Evolutionary conservation across 1,140 invertebrate genomes (phyloP), one percentile per base, ranked within the genome.

Genomic region (Chlorops oryzae): DNA sequence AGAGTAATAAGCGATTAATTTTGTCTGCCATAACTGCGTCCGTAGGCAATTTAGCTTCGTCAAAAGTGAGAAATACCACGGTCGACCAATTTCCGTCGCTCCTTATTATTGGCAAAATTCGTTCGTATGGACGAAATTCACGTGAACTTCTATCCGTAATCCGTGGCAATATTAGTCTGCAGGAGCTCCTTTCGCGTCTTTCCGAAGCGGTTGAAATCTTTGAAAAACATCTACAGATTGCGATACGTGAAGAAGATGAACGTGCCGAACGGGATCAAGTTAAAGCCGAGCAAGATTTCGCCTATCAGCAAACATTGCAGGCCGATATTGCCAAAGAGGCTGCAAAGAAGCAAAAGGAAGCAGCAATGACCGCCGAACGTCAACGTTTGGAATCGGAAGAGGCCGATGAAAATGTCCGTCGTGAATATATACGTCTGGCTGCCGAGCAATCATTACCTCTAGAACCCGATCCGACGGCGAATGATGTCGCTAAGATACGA

Each of bases 211-310:
- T 87, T 25, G 91, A 94, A 61, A 78, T 91, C 55, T 94, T 91
- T 68, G 80, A 80, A 55, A 80, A 85, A 57, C 87, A 90, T 65
- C 81, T 90, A 59, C 78, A 81, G 54, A 80, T 83, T 23, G 93
- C 96, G 75, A 85, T 90, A 48, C 77, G 80, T 15, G 83, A 95
- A 62, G 93, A 96, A 76, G 78, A 89, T 51, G 90, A 95, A 72
- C 74, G 93, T 55, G 86, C 87, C 52, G 89, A 87, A 3, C 76
- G 93, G 56, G 91, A 96, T 73, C 79, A 78, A 57, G 90, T 96
- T 12, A 94, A 94, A 73, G 80, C 83, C 56, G 92, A 96, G 74
- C 93, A 98, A 75, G 92, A 98, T 76, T 81, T 84, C 72, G 94
- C 93, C 1, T 97, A 95, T 75, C 81, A 92, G 72, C 84, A 83